Evolutionary conservation across 2,113 vertebrate genomes (phyloP).

Genomic region (Albula glossodonta): DNA sequence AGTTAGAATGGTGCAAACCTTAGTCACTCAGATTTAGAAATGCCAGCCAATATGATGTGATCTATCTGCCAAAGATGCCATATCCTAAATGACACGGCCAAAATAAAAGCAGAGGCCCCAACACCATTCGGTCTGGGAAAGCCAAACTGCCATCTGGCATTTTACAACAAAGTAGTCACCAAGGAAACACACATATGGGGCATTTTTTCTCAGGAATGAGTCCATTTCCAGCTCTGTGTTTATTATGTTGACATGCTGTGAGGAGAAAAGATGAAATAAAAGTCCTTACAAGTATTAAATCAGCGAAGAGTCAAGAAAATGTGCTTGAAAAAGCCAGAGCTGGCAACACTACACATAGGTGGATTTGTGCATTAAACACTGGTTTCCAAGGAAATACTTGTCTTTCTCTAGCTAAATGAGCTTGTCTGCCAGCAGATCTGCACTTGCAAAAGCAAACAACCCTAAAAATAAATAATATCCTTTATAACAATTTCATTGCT

Average conservation of each 20-base stretch:
- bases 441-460: too few species aligned
- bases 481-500: not conserved
- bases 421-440: not conserved
- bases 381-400: too few species aligned
- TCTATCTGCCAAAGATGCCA: not conserved
- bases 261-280: not conserved
- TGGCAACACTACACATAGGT: not conserved
- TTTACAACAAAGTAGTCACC: not conserved
- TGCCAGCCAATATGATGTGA: not conserved
- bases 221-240: not conserved
- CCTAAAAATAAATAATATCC: not conserved
- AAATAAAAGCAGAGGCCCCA: not conserved
- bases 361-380: too few species aligned
- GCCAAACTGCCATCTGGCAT: not conserved
- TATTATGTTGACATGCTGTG: not conserved
- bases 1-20: not conserved
- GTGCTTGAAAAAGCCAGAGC: too few species aligned
- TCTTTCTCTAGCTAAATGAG: not conserved
- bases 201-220: not conserved
- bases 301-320: not conserved
- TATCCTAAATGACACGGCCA: not conserved
- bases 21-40: not conserved
- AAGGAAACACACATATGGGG: not conserved
- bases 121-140: not conserved
- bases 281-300: not conserved